These are phyloP conservation scores for Neogale vison DNA, from an alignment of 2,113 vertebrate species.

Conservation along the genomic window DNA sequence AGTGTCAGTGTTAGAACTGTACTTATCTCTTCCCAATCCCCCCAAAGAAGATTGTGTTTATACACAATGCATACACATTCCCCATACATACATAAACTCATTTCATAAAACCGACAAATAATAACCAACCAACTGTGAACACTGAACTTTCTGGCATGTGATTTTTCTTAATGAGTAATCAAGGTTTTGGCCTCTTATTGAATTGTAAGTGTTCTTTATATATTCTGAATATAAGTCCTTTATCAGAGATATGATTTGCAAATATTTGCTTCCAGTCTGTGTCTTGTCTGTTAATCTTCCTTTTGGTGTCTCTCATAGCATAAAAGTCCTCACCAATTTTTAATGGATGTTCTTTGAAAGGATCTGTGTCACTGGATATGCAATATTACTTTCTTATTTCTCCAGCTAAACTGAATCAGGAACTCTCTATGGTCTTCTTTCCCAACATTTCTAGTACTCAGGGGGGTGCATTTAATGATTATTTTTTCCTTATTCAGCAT, in stretches of 20 bases:
- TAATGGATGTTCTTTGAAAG: neutral
- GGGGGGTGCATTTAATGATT: neutral
- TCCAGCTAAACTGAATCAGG: neutral
- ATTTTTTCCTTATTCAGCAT: neutral
- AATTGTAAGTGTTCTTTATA: neutral
- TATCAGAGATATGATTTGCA: neutral
- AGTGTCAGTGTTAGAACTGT: neutral
- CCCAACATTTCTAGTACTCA: neutral
- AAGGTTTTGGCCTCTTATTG: neutral
- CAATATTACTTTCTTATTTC: neutral
- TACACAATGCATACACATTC: too few species aligned
- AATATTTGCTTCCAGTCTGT: neutral
- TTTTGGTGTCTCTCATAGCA: neutral
- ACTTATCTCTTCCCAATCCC: accelerated
- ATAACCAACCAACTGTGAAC: neutral
- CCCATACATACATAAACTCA: neutral
- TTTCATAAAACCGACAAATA: neutral
- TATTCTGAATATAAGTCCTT: slow-evolving; percentile 12
- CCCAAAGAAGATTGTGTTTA: neutral
- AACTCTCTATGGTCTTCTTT: neutral
- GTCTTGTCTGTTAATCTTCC: slow-evolving; percentile 16
- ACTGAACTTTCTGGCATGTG: neutral
- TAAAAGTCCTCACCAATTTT: neutral
- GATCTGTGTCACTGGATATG: neutral
- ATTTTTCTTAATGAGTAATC: neutral